Evolutionary conservation across 2,797 vertebrate genomes (phyloP), one percentile per base, ranked within the genome.

Genomic region (Pachyuromys duprasi): DNA sequence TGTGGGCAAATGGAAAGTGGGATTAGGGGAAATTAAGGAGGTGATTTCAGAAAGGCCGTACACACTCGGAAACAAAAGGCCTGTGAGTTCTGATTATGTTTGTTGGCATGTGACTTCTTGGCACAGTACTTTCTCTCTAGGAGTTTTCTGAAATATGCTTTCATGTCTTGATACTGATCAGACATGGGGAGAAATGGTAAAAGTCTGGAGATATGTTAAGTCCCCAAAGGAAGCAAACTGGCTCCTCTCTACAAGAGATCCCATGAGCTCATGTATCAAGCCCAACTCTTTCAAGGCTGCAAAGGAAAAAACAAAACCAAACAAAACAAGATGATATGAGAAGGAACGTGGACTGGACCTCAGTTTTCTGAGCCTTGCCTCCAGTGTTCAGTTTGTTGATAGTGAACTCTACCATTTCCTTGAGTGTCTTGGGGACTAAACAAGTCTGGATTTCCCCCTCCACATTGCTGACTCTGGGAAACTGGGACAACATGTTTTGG

Each of bases 81-180:
- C 70, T 4, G 0, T 55, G 69, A 39, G 57, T 91, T 86, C 60
- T 36, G 45, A 31, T 84, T 42, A 62, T 60, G 1, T 67, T 74
- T 95, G 55, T 94, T 93, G 14, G 96, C 97, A 76, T 2, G 1
- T 96, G 97, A 96, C 96, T 95, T 94, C 94, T 82, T 91, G 91
- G 79, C 89, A 63, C 53, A 42, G 94, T 82, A 69, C 86, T 96
- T 97, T 26, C 70, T 91, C 57, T 90, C 17, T 75, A 80, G 63
- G 42, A 96, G 67, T 94, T 97, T 98, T 86, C 75, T 79, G 81
- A 93, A 91, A 62, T 53, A 3, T 8, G 17, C 63, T 94, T 91
- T 88, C 57, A 22, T 92, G 57, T 79, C 89, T 88, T 76, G 80
- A n/a, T 79, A 76, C 63, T 86, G 74, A 79, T 17, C 17, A 69